A percentile compares a stretch with the other conserved stretches of the same genome.
Evolutionary conservation across 2,113 vertebrate species (phyloP).

Genomic region (Jaculus jaculus): DNA sequence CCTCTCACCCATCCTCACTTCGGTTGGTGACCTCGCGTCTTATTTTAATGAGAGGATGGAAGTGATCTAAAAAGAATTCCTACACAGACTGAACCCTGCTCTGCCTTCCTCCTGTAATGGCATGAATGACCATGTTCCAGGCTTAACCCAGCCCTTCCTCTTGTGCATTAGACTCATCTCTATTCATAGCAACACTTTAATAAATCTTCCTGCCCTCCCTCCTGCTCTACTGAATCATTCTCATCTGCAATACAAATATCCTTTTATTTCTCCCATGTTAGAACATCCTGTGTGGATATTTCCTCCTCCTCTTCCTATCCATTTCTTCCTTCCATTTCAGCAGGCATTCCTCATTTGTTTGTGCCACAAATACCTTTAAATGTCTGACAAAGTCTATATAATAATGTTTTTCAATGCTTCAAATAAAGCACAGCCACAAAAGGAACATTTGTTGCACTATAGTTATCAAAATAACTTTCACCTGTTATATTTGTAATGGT

Average conservation of each 20-base stretch:
- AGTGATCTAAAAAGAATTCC: background rate
- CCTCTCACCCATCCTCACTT: background rate
- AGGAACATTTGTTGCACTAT: background rate
- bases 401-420: conserved; percentile 26
- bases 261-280: background rate
- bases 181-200: background rate
- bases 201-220: background rate
- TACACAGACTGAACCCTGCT: background rate
- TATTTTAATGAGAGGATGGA: background rate
- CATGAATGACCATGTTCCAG: background rate
- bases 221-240: conserved; percentile 39
- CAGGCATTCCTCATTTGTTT: background rate
- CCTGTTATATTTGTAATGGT: background rate
- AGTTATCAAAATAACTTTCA: conserved; percentile 39
- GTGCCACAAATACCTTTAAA: background rate
- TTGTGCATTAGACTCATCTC: background rate
- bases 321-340: background rate
- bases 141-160: background rate
- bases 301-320: background rate
- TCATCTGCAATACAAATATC: conserved; percentile 17
- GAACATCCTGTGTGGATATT: background rate
- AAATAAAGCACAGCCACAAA: conserved; percentile 14
- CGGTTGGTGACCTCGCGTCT: background rate
- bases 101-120: background rate
- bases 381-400: background rate